These are phyloP conservation scores for Idaea straminata DNA, from an alignment of 2,888 invertebrate genomes.

Conservation along the genomic window DNA sequence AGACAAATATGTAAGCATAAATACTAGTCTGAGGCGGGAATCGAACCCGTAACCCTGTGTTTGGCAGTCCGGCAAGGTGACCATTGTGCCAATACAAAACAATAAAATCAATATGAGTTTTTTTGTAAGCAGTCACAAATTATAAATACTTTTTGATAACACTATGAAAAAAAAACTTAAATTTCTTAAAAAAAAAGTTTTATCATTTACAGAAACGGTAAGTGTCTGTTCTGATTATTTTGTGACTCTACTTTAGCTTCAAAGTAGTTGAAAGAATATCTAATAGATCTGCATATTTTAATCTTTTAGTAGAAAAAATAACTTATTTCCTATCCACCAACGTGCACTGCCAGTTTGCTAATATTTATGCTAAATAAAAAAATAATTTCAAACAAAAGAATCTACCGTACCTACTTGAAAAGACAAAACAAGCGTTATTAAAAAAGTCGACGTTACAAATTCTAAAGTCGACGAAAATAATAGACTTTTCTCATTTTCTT, in stretches of 20 bases:
- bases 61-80: too few relatives aligned
- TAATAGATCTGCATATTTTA: neutral
- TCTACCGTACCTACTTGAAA: conserved; percentile 13
- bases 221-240: neutral
- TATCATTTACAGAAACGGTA: neutral
- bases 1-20: too few relatives aligned
- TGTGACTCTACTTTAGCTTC: neutral
- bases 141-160: too few relatives aligned
- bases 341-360: neutral
- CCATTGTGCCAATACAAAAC: too few relatives aligned
- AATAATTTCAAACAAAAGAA: neutral
- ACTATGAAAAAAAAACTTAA: too few relatives aligned
- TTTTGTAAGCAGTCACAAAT: too few relatives aligned
- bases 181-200: too few relatives aligned
- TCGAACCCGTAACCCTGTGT: too few relatives aligned
- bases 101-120: too few relatives aligned
- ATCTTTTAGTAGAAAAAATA: neutral
- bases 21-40: too few relatives aligned
- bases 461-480: conserved; percentile 45
- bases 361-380: neutral
- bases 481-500: conserved; percentile 54
- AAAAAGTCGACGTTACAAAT: conserved; percentile 51
- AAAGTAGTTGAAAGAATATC: neutral
- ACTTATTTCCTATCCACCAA: too few relatives aligned
- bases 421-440: conserved; percentile 46